Conservation (phyloP, 2,113 vertebrate species). For the Aspidoscelis tigris region DNA sequence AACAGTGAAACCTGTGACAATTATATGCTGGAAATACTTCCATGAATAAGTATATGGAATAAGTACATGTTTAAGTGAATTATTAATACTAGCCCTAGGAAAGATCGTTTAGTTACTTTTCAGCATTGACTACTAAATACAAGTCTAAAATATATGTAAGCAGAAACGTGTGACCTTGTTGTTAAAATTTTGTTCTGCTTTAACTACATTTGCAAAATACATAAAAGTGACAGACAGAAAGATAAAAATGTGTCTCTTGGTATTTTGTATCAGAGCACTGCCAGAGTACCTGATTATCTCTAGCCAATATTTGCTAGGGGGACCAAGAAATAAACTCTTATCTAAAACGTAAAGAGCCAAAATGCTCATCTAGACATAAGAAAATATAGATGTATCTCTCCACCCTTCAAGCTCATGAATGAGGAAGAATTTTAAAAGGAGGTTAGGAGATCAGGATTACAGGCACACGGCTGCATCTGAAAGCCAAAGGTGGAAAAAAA, state of each 20-base stretch:
- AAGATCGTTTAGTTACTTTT: neutral
- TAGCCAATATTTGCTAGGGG: constrained; percentile 27
- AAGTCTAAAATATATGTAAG: neutral
- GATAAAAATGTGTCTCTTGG: neutral
- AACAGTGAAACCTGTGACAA: no score
- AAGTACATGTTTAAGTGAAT: neutral
- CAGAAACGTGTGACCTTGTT: neutral
- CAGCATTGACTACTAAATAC: neutral
- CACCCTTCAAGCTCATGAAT: neutral
- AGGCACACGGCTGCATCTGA: constrained; percentile 47
- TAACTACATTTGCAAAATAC: constrained; percentile 1
- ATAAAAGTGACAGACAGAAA: neutral
- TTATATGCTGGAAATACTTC: no score
- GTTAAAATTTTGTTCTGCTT: neutral
- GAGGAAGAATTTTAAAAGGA: neutral
- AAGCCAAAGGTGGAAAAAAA: constrained; percentile 48
- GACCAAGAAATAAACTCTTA: neutral
- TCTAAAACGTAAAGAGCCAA: constrained; percentile 33
- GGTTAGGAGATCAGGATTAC: constrained; percentile 25
- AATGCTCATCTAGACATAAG: neutral
- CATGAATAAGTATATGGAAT: neutral
- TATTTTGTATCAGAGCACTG: neutral
- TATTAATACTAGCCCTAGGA: neutral
- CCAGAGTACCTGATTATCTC: neutral
- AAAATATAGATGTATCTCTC: neutral